Evolutionary conservation across 2,888 invertebrate genomes (phyloP), one percentile per base, ranked within the genome.

Genomic region (Lamproptera curius): DNA sequence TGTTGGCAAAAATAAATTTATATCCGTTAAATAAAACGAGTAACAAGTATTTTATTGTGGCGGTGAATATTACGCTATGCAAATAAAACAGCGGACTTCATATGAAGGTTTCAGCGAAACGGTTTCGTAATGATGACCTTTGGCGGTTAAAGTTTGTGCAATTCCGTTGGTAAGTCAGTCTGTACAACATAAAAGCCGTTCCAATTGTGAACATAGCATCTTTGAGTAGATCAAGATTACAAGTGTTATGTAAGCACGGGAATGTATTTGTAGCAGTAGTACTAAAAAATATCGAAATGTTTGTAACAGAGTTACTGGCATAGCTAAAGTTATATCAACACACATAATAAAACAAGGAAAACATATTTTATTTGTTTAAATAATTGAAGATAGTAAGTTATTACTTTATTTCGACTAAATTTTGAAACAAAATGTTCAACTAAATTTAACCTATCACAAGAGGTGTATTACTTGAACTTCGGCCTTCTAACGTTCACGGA

Each of bases 91-190:
- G 17, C 46, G 28, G 23, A 16, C 34, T 34, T 26, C 16, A 23
- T 13, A 42, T 42, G 23, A 37, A 36, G 36, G 31, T 37, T 31
- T 41, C 31, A 42, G 31, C 28, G 28, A 42, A 31, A 38, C 23
- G 34, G 42, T 48, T 42, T 48, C 42, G 47, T 26, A 42, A 48
- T 33, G 13, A 16, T 38, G 42, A 48, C 47, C 47, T 48, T 42
- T 48, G 14, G 11, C 36, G 34, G 16, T 16, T 23, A 33, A 16
- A 9, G 8, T 42, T 42, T 48, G 23, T 42, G 42, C 38, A 48
- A 48, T 48, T 16, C 34, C 16, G 11, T 42, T 23, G 45, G 23
- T 39, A 42, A 40, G 9, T 1, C 13, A 16, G 20, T 42, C 13
- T 47, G 42, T 36, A 41, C 20, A 46, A 37, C 17, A 8, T 14